These are phyloP conservation scores for Tetraodon nigroviridis DNA, from an alignment of 2,113 vertebrate genomes.

Conservation along the genomic window DNA sequence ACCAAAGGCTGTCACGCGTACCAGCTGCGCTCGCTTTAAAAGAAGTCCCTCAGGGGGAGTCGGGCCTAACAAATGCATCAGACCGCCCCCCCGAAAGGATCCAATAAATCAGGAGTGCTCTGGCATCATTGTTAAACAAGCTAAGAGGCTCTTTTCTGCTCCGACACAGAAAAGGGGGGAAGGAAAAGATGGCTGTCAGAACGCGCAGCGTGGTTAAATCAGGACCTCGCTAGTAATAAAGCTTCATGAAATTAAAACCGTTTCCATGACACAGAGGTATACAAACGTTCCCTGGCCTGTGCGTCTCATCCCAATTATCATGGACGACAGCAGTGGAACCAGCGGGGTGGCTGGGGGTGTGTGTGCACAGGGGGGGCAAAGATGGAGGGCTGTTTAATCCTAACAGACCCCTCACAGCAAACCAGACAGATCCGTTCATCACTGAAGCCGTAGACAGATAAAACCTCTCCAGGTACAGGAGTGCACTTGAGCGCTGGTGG, in stretches of 20 bases:
- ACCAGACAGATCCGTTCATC: not conserved
- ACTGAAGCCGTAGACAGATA: too few relatives aligned
- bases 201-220: constrained; percentile 9
- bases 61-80: constrained; percentile 48
- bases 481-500: too few relatives aligned
- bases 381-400: not conserved
- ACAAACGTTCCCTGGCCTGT: constrained; percentile 34
- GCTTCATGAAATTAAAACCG: constrained; percentile 1
- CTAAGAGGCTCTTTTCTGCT: constrained; percentile 33
- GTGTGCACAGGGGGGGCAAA: constrained; percentile 13
- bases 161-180: not conserved
- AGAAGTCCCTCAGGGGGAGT: constrained; percentile 50
- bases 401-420: not conserved
- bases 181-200: not conserved
- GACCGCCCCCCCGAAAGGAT: constrained; percentile 52
- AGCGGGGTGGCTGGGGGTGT: constrained; percentile 37
- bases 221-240: not conserved
- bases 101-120: constrained; percentile 61
- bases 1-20: constrained; percentile 48
- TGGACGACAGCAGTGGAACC: constrained; percentile 40
- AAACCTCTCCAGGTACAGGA: too few relatives aligned
- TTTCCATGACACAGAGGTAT: constrained; percentile 27
- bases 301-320: constrained; percentile 49
- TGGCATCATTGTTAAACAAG: constrained; percentile 70
- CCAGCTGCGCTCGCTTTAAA: constrained; percentile 67